phyloP scores from a whole-genome alignment of 1,140 invertebrate species.

The Orussus abietinus region DNA sequence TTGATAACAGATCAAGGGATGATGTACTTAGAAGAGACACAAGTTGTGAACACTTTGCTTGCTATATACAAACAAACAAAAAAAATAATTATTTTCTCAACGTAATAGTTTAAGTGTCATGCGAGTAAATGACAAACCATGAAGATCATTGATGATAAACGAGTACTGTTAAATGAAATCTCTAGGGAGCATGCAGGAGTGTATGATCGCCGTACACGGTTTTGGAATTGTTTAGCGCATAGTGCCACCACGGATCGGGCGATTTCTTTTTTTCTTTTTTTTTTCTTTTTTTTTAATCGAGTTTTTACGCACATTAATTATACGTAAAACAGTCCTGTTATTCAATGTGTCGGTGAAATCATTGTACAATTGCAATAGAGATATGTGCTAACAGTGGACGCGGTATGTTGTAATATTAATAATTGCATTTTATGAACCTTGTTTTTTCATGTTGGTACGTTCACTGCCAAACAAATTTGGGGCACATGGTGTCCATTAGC shows the following conservation, averaged over 20 bases:
- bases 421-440: slow-evolving; percentile 24
- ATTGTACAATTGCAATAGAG: too few species aligned
- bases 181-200: slow-evolving; percentile 27
- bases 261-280: slow-evolving; percentile 3
- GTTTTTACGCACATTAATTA: slow-evolving; percentile 11
- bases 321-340: slow-evolving; percentile 12
- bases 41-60: slow-evolving; percentile 28
- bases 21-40: slow-evolving; percentile 14
- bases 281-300: slow-evolving; percentile 2
- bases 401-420: slow-evolving; percentile 17
- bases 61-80: slow-evolving; percentile 29
- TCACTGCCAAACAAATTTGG: too few species aligned
- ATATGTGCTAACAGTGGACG: slow-evolving; percentile 25
- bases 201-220: slow-evolving; percentile 32
- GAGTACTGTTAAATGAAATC: slow-evolving; percentile 27
- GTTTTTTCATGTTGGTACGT: slow-evolving; percentile 23
- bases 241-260: slow-evolving; percentile 12
- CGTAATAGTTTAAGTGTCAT: slow-evolving; percentile 45
- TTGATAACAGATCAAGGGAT: slow-evolving; percentile 2
- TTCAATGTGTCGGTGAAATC: slow-evolving; percentile 5
- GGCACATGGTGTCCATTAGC: too few species aligned
- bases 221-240: slow-evolving; percentile 39
- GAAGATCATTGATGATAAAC: slow-evolving; percentile 10
- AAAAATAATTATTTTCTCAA: slow-evolving; percentile 52
- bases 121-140: slow-evolving; percentile 23